Conservation (phyloP, 1,140 invertebrate genomes). For the Lucilia sericata region DNA sequence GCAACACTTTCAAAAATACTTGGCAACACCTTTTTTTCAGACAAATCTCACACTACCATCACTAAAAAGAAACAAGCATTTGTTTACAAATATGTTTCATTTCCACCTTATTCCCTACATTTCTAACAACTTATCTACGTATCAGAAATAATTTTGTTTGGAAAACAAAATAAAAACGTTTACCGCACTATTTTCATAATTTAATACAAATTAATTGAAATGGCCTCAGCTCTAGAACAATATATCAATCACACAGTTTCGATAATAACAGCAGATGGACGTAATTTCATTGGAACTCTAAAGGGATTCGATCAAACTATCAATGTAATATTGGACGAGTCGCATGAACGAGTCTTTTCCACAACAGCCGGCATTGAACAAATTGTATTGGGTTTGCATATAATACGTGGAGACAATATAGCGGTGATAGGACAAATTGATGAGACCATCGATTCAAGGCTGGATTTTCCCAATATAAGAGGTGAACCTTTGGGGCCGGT, state of each 20-base stretch:
- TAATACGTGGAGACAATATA: slow-evolving; percentile 98
- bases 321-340: slow-evolving; percentile 97
- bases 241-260: slow-evolving; percentile 93
- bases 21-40: neutral
- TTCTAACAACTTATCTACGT: neutral
- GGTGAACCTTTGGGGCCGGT: slow-evolving; percentile 92
- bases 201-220: slow-evolving; percentile 59
- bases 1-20: neutral
- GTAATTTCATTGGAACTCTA: slow-evolving; percentile 92
- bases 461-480: slow-evolving; percentile 87
- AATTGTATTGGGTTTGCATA: slow-evolving; percentile 95
- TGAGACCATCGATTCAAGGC: slow-evolving; percentile 86
- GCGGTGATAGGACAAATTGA: slow-evolving; percentile 93
- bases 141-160: neutral
- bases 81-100: neutral
- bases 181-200: neutral
- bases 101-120: neutral
- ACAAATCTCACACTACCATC: neutral
- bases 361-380: slow-evolving; percentile 93
- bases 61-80: neutral
- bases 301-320: slow-evolving; percentile 95
- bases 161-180: slow-evolving; percentile 19
- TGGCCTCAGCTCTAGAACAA: slow-evolving; percentile 86
- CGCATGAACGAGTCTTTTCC: slow-evolving; percentile 96
- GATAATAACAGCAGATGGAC: slow-evolving; percentile 93